Evolutionary conservation across 1,140 invertebrate species (phyloP).

Genomic region (Lepidostoma basale): DNA sequence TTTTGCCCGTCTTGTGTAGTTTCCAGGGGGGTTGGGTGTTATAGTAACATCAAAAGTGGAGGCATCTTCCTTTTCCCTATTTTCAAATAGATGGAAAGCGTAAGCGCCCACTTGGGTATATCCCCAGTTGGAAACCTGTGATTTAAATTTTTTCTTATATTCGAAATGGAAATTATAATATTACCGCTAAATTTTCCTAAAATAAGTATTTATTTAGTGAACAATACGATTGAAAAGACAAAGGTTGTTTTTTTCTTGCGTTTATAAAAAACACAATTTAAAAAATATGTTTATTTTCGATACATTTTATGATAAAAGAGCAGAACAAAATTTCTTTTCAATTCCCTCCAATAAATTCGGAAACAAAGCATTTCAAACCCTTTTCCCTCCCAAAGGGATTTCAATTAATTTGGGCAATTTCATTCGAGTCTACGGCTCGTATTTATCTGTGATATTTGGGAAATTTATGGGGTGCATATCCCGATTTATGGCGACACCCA

Average conservation of each 20-base stretch:
- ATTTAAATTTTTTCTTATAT: no score
- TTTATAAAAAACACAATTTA: background rate
- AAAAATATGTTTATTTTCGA: background rate
- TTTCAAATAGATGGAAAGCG: no score
- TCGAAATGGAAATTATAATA: no score
- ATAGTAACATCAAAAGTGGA: no score
- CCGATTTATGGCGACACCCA: background rate
- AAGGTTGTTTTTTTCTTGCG: background rate
- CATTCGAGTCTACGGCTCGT: background rate
- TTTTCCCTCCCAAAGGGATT: background rate
- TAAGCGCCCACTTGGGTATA: no score
- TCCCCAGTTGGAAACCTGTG: no score
- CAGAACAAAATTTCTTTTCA: background rate
- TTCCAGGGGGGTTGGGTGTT: no score
- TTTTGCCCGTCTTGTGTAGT: no score
- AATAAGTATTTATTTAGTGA: no score
- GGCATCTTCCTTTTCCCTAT: no score
- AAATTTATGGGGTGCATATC: background rate
- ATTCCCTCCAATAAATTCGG: conserved; percentile 14
- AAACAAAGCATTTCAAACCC: conserved; percentile 6
- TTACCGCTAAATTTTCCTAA: no score
- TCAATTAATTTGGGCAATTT: conserved; percentile 20
- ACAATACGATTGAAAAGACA: no score
- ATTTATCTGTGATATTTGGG: background rate
- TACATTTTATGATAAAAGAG: background rate